A percentile compares a stretch with the other conserved stretches of the same genome.
Conservation (phyloP, 2,888 invertebrate genomes). For the Norana najaformis region DNA sequence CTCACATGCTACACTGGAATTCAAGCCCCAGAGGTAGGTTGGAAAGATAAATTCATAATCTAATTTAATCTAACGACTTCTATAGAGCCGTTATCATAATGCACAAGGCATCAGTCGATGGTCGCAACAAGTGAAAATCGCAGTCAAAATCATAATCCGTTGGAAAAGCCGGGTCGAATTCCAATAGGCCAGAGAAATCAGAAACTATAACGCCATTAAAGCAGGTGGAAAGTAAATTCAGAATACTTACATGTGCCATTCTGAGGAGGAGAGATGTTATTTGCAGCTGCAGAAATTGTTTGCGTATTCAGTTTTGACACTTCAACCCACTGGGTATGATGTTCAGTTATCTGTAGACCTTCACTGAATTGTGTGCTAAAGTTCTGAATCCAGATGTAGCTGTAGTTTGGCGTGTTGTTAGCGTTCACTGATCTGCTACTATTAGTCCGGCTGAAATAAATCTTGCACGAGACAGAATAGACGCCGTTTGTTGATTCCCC, state of each 20-base stretch:
- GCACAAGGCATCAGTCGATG: too few species aligned
- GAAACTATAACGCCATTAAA: too few species aligned
- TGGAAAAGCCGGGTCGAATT: too few species aligned
- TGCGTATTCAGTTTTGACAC: not conserved
- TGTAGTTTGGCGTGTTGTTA: not conserved
- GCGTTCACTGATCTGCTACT: not conserved
- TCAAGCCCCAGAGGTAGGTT: not conserved
- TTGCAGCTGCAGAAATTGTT: not conserved
- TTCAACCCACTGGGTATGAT: not conserved
- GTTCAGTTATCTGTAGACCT: not conserved
- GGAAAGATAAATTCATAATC: not conserved
- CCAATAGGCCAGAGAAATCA: too few species aligned
- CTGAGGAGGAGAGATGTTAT: not conserved
- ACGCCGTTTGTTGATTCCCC: not conserved
- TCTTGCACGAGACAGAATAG: not conserved
- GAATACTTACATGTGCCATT: not conserved
- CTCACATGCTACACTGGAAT: not conserved
- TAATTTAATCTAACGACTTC: too few species aligned
- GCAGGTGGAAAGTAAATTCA: too few species aligned
- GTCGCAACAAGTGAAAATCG: too few species aligned
- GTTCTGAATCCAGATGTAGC: not conserved
- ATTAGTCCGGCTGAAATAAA: not conserved
- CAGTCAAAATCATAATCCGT: too few species aligned
- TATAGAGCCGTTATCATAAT: too few species aligned
- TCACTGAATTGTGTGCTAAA: not conserved